Evolutionary conservation across 2,797 vertebrate genomes (phyloP), one percentile per base, ranked within the genome.

Genomic region (Otus scops): DNA sequence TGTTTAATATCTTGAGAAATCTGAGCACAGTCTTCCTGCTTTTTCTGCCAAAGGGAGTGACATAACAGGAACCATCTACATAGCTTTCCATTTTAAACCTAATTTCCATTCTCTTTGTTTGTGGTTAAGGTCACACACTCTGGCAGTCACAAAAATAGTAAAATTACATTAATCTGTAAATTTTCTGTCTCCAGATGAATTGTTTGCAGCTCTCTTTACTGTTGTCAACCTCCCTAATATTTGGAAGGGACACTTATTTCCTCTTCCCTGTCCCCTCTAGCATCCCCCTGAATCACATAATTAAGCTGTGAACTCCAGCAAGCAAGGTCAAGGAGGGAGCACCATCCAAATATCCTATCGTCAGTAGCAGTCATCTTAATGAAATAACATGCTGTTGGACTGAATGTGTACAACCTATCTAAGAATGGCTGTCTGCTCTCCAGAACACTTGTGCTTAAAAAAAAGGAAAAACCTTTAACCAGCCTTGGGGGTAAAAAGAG

Each of bases 1-100:
- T 96, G 95, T 94, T 95, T 94, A 97, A 89, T 95, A 97, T 96
- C 95, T 96, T 59, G 77, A 97, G 97, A 98, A 96, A 96, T 97
- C 67, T 95, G 83, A 97, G 91, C 84, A 97, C 89, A 85, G 82
- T 89, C 94, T 97, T 97, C 94, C 90, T 97, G 94, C 54, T 94
- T 97, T 78, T 91, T 88, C 85, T 98, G 95, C 96, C 96, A 97
- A 92, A 96, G 81, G 26, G 85, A 94, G 90, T 97, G 96, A 97
- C 93, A 92, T 96, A 97, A 97, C 89, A 97, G 85, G 80, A 95
- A 93, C 41, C 34, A 60, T 95, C 59, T 60, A 85, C 76, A 90
- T 53, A 95, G 74, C 43, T 94, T 96, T 96, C 93, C 83, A 79
- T 94, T 94, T 95, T 79, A 86, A 96, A 90, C 45, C 34, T 70